Evolutionary conservation across 2,113 vertebrate species (phyloP).

Genomic region (Chaetodon auriga): DNA sequence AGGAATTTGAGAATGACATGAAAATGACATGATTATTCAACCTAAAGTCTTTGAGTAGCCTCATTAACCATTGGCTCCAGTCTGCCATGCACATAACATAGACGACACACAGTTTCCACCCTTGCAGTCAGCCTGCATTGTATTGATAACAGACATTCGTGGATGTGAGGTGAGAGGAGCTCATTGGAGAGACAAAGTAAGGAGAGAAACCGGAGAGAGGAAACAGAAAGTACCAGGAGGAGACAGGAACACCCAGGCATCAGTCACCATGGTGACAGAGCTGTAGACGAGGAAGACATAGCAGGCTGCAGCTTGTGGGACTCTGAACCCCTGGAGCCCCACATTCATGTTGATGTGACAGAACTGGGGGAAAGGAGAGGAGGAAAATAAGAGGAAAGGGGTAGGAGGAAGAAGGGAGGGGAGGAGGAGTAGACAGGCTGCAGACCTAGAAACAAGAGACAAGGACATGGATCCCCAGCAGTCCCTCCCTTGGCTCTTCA

Average conservation of each 20-base stretch:
- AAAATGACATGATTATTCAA: background rate
- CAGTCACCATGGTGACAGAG: slow-evolving; percentile 73
- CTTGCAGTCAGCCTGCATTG: background rate
- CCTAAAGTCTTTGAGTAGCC: background rate
- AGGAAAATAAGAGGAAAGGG: slow-evolving; percentile 5
- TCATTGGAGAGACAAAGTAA: slow-evolving; percentile 22
- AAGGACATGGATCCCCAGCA: slow-evolving; percentile 36
- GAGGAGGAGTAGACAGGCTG: slow-evolving; percentile 17
- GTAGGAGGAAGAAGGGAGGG: background rate
- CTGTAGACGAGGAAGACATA: slow-evolving; percentile 56
- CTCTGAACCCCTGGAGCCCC: slow-evolving; percentile 54
- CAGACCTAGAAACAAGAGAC: slow-evolving; percentile 53
- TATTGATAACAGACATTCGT: slow-evolving; percentile 9
- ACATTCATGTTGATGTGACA: slow-evolving; percentile 64
- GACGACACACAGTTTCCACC: background rate
- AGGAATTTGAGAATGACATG: background rate
- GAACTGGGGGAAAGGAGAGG: slow-evolving; percentile 52
- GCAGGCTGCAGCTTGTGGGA: slow-evolving; percentile 58
- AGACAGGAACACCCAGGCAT: slow-evolving; percentile 61
- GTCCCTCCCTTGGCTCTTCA: slow-evolving; percentile 27
- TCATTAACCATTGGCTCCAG: background rate
- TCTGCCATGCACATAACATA: background rate
- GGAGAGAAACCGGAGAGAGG: slow-evolving; percentile 28
- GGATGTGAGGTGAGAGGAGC: slow-evolving; percentile 17
- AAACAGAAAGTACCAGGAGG: slow-evolving; percentile 49